phyloP scores from a whole-genome alignment of 1,140 invertebrate genomes.

The Anoplophora glabripennis region DNA sequence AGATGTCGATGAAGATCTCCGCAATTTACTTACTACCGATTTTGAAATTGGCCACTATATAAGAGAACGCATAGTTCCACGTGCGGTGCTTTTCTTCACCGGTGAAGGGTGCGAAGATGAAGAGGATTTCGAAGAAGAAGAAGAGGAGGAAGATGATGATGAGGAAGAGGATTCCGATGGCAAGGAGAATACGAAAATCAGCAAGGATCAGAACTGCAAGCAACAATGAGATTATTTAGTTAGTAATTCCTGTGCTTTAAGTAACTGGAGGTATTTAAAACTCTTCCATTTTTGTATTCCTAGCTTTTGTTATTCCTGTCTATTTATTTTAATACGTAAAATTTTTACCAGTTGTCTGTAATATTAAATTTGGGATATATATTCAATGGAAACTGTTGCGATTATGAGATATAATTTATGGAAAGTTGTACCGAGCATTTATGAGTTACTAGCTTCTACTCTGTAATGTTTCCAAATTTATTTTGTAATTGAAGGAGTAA shows the following conservation, averaged over 20 bases:
- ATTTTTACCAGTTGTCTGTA: background rate
- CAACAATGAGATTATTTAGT: constrained; percentile 34
- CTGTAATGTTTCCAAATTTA: constrained; percentile 14
- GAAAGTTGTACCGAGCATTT: background rate
- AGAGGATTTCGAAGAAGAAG: constrained; percentile 67
- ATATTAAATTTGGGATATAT: background rate
- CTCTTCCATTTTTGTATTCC: background rate
- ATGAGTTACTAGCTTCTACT: background rate
- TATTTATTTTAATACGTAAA: background rate
- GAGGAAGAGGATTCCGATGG: constrained; percentile 43
- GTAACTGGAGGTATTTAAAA: background rate
- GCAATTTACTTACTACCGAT: constrained; percentile 78
- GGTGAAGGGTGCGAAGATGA: constrained; percentile 80
- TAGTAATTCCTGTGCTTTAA: constrained; percentile 5
- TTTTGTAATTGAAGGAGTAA: constrained; percentile 9
- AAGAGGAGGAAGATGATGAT: constrained; percentile 51
- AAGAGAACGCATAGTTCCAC: constrained; percentile 86
- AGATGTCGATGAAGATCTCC: constrained; percentile 72
- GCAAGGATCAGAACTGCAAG: constrained; percentile 39
- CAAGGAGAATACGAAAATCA: constrained; percentile 14
- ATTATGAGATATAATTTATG: no score
- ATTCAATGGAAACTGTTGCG: background rate
- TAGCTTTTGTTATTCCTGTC: constrained; percentile 2
- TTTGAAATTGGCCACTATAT: constrained; percentile 99
- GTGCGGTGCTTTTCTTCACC: constrained; percentile 92